Conservation (phyloP, 2,888 invertebrate species). For the Rosalia funebris region DNA sequence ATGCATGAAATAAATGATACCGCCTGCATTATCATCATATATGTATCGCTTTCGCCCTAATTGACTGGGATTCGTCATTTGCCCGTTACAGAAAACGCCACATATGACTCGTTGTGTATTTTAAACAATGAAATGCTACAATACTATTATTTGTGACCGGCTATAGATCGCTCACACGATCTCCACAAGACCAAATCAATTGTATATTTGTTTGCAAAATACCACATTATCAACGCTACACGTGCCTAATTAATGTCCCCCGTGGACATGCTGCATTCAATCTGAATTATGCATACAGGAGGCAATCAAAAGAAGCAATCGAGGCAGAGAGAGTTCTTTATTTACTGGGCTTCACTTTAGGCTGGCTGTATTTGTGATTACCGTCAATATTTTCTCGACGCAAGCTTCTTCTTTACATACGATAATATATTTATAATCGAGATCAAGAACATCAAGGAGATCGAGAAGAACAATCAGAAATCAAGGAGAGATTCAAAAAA, state of each 20-base stretch:
- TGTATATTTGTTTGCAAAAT: slow-evolving; percentile 2
- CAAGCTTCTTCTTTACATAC: too few species aligned
- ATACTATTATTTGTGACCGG: slow-evolving; percentile 11
- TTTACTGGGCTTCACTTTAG: neutral
- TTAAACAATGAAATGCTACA: slow-evolving; percentile 3
- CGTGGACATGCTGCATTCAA: too few species aligned
- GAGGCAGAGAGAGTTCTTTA: neutral
- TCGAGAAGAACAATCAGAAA: too few species aligned
- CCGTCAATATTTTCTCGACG: neutral
- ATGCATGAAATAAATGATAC: slow-evolving; percentile 64
- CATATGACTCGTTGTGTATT: slow-evolving; percentile 8
- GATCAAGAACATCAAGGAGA: too few species aligned
- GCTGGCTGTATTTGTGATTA: too few species aligned
- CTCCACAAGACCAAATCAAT: neutral
- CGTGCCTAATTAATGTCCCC: neutral
- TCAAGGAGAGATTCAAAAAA: too few species aligned
- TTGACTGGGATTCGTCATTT: slow-evolving; percentile 55
- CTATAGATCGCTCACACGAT: slow-evolving; percentile 6
- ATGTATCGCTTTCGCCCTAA: slow-evolving; percentile 56
- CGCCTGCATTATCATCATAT: slow-evolving; percentile 53
- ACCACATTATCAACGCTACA: neutral
- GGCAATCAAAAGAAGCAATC: too few species aligned
- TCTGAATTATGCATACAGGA: too few species aligned
- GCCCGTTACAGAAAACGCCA: slow-evolving; percentile 17
- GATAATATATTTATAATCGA: too few species aligned